Evolutionary conservation across 2,113 vertebrate genomes (phyloP), one percentile per base, ranked within the genome.

Genomic region (Lampris incognitus): DNA sequence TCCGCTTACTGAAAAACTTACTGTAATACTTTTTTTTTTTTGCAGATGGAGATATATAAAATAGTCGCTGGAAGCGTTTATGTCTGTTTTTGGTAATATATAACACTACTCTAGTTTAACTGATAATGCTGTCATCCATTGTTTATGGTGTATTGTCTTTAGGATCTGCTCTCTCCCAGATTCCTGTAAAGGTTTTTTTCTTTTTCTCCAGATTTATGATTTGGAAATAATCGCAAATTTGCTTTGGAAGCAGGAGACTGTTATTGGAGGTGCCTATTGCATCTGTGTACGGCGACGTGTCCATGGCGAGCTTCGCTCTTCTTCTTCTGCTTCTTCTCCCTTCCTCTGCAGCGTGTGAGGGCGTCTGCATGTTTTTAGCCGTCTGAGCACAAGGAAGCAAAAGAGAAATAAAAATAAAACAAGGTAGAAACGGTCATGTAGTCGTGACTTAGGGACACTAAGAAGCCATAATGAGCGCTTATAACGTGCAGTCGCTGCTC

Each of bases 1-100:
- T 56, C 50, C 68, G 46, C 42, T 74, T 65, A n/a, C 56, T 57
- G 4, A 81, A 76, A 50, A n/a, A 55, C 24, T 24, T 55, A 55
- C 52, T 55, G 11, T 13, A 13, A 9, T 7, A 59, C 37, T 46
- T 79, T 9, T 44, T 66, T 6, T 68, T 69, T 69, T 36, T 42
- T 59, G 24, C 51, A 63, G 56, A 61, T 68, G 65, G 40, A 64
- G 56, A 56, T 71, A 70, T 74, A 67, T 55, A 66, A 73, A 83
- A 58, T 78, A 72, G 78, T 69, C 64, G 65, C 76, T 71, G 78
- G 24, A 24, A 24, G 24, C 24, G 24, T 87, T 79, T 77, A 73
- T 79, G 65, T 72, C 83, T 81, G 76, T 79, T 56, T 86, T 85
- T 88, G 61, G 57, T 89, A 85, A 87, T 84, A 85, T 86, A 81